Base-by-base conservation (phyloP, 2,888 invertebrate species). In the Heteromurus nitidus region DNA sequence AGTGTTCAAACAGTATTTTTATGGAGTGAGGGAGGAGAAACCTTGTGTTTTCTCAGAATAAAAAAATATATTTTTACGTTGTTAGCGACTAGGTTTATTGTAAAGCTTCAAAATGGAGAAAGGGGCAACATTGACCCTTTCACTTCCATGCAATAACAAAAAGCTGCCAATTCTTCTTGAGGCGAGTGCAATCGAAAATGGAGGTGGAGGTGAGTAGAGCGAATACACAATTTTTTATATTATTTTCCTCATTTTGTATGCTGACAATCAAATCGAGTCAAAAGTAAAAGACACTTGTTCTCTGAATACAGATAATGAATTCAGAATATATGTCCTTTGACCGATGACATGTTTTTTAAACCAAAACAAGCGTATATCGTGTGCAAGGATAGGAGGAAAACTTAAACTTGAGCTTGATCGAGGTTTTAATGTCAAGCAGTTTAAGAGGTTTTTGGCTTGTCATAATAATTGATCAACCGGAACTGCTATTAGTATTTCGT, bases 131-230 rank as follows among this genome's bases (percentile, higher is more conserved):
- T 69, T 82, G 64, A 73, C 82, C 82, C 82, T 82, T 77, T 77
- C 82, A 53, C 82, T 82, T 82, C 82, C 82, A 82, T 82, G 82
- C 77, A 82, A 79, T 77, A 77, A 73, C 73, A 82, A 82, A 82
- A 82, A 82, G 68, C 72, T 79, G 73, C 82, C 82, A 82, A 82
- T 77, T 50, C 79, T 82, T 26, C 82, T 82, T 67, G 82, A 82
- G 73, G 82, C 79, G 76, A 82, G 82, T 82, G 69, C 76, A 75
- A 81, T 82, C 31, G 77, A 77, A 62, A 77, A 77, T 77, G 77
- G 77, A 77, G 42, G 36, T 77, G 77, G 69, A 77, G 77, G 77
- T 77, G 77, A 77, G 77, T 77, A 67, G n/a, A 28, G n/a, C n/a
- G 5, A 20, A n/a, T 47, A n/a, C n/a, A 47, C 47, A 47, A 47